Evolutionary conservation across 92 coral and sea anemone genomes (phyloP), one percentile per base, ranked within the genome.

Genomic region (Palythoa heliodiscus): DNA sequence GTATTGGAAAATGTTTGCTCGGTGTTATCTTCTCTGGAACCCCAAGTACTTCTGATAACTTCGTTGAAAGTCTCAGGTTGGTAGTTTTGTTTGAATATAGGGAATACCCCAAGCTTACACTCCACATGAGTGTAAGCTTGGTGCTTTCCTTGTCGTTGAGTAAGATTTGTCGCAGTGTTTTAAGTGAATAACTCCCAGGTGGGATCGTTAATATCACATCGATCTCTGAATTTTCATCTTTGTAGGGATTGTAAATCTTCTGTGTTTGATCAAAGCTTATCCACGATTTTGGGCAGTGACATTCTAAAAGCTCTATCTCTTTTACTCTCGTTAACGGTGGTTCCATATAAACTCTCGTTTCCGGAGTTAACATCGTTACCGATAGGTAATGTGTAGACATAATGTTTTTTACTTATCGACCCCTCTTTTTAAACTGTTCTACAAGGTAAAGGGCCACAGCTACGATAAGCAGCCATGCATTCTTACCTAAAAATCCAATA

Each of bases 391-490:
- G 43, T 29, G 58, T 16, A 16, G 77, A 0, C 58, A 73, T 71
- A 23, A n/a, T n/a, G n/a, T n/a, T 39, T 71, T 71, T 71, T 71
- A 71, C 76, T 61, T 23, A 87, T 24, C 70, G 38, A 43, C 85
- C 7, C 73, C 52, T 87, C 85, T 37, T 89, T 89, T 89, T 89
- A 85, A 89, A 43, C 29, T 73, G 91, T 60, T 89, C 91, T 19
- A 72, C 82, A 58, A 89, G 66, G 70, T 89, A 89, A 10, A 85
- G 43, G 6, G 79, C 86, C 16, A 85, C 92, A 25, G 92, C 92
- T 6, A 89, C 89, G 19, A 79, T 85, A 29, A 89, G 82, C 67
- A 88, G 79, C 91, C 91, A 88, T 0, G 91, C 88, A 77, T 88
- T 66, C 73, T 84, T 77, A 0, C 73, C 88, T 29, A 88, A 61